Base-by-base conservation (phyloP, 2,113 vertebrate species). In the Camelus dromedarius region DNA sequence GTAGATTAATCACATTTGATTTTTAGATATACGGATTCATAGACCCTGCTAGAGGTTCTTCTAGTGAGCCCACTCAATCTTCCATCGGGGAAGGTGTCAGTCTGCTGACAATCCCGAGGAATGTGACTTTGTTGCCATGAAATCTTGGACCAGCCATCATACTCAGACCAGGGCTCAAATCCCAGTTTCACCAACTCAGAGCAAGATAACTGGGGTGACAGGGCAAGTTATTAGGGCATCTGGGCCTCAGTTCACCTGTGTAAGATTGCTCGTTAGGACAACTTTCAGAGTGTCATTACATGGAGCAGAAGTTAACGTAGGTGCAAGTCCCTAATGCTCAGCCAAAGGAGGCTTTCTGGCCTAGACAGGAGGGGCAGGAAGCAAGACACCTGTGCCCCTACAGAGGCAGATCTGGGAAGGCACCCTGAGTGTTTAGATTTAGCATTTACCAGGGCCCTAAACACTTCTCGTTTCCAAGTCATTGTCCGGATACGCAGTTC, bases 191-290 rank as follows among this genome's bases (percentile, higher is more conserved):
- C 24, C 7, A 19, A 15, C 16, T 62, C 32, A 19, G 26, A 38
- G 76, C 67, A 3, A 5, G 58, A 12, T 15, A 14, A 4, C 13
- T 4, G 20, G 66, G 81, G 62, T 48, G 24, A 67, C 8, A 10
- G 56, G 5, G 4, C 30, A 9, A 24, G 75, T 16, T 50, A 3
- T 19, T 8, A 8, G 46, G 14, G 19, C 60, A 8, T 62, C 91
- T 16, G 69, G 60, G 42, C 16, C 67, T 80, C 42, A 14, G 8
- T 20, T 32, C 35, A 26, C 20, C 15, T 0, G 0, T 7, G 16
- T 58, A 7, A 50, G 76, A 4, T 5, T 8, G 66, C 1, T 0
- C 4, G 8, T 35, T 38, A 4, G 52, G 32, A 16, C 62, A 3
- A 24, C 24, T 56, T 32, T 56, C 1, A 0, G 7, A 13, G 5